Evolutionary conservation across 1,140 invertebrate genomes (phyloP).

Genomic region (Scaptomyza graminum): DNA sequence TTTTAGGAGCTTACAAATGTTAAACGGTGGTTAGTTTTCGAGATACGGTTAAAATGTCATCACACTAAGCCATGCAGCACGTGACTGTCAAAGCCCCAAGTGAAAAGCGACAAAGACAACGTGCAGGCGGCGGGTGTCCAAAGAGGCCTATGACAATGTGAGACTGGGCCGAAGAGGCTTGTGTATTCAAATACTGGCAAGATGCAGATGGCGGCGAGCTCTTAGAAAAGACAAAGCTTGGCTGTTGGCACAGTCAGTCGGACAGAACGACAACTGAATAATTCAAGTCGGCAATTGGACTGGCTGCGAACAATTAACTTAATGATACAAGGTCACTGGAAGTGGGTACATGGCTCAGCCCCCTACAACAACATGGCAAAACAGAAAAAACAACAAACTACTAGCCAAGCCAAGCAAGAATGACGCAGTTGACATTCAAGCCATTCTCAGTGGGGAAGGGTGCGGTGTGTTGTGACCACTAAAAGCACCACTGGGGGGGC

Average conservation of each 20-base stretch:
- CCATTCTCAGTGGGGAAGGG: constrained; percentile 10
- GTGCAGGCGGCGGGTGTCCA: constrained; percentile 16
- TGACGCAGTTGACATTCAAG: constrained; percentile 73
- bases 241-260: constrained; percentile 19
- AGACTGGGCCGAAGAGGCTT: background rate
- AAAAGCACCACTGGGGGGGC: constrained; percentile 47
- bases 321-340: constrained; percentile 81
- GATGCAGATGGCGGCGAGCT: background rate
- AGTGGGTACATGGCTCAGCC: constrained; percentile 44
- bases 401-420: constrained; percentile 37
- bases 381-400: constrained; percentile 4
- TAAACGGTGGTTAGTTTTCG: constrained; percentile 14
- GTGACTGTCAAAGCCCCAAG: constrained; percentile 47
- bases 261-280: constrained; percentile 65
- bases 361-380: constrained; percentile 15
- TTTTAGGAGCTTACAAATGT: constrained; percentile 21
- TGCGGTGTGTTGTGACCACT: constrained; percentile 42
- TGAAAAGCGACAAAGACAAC: constrained; percentile 45
- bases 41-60: constrained; percentile 42
- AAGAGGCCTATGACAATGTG: constrained; percentile 44
- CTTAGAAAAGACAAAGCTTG: constrained; percentile 61
- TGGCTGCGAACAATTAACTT: constrained; percentile 74
- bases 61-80: constrained; percentile 57
- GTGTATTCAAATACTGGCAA: constrained; percentile 26
- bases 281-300: constrained; percentile 77